Evolutionary conservation across 2,113 vertebrate genomes (phyloP).

Genomic region (Tetrax tetrax): DNA sequence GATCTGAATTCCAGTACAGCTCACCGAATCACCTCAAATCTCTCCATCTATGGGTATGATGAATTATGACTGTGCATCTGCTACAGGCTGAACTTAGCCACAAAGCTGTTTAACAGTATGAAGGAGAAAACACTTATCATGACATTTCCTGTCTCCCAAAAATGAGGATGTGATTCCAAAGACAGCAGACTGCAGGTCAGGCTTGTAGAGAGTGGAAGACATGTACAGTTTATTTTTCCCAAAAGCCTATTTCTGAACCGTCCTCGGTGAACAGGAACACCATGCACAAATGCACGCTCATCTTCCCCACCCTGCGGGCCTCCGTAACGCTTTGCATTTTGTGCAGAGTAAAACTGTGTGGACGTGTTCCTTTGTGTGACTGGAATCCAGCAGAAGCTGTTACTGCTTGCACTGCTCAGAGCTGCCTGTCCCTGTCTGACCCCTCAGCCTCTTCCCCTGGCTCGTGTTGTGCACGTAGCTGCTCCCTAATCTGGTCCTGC

Average conservation of each 20-base stretch:
- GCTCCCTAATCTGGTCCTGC: neutral
- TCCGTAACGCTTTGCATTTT: rapidly evolving
- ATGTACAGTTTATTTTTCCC: neutral
- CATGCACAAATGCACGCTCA: neutral
- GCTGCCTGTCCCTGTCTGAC: neutral
- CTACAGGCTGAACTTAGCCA: neutral
- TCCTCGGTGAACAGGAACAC: neutral
- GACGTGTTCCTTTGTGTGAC: neutral
- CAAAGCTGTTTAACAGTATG: neutral
- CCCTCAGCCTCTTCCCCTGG: neutral
- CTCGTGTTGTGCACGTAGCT: rapidly evolving
- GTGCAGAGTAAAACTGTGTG: rapidly evolving
- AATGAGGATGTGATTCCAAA: neutral
- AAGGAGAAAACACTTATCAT: neutral
- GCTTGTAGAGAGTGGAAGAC: neutral
- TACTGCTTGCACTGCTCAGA: neutral
- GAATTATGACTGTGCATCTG: neutral
- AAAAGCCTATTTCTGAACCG: neutral
- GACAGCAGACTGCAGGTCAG: neutral
- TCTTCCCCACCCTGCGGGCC: rapidly evolving
- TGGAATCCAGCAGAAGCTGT: neutral
- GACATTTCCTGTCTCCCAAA: neutral
- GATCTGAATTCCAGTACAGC: neutral
- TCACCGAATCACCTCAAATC: neutral
- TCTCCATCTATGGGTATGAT: neutral